Evolutionary conservation across 2,888 invertebrate genomes (phyloP).

Genomic region (Galerucella calmariensis): DNA sequence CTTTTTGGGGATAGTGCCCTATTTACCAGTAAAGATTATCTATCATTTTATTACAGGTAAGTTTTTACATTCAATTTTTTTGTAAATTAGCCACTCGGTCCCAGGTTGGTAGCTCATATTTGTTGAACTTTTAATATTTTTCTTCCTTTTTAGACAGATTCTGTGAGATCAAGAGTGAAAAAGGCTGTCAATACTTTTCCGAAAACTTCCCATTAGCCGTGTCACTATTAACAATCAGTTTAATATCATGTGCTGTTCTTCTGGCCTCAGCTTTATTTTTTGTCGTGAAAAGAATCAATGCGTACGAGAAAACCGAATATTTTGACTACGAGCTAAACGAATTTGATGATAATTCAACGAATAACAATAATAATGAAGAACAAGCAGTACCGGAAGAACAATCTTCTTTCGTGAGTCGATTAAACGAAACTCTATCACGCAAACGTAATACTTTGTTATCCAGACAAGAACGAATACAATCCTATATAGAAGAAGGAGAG

Average conservation of each 20-base stretch:
- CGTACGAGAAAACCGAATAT: conserved; percentile 37
- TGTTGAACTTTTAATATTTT: not conserved
- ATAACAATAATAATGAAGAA: not conserved
- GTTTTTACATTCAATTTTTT: not conserved
- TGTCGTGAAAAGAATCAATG: conserved; percentile 45
- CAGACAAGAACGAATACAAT: conserved; percentile 43
- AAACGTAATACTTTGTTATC: conserved; percentile 32
- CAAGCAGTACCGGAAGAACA: conserved; percentile 21
- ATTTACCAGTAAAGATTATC: conserved; percentile 72
- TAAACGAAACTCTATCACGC: conserved; percentile 27
- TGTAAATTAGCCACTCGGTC: no score
- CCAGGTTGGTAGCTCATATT: not conserved
- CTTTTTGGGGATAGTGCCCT: conserved; percentile 68
- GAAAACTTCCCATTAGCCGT: conserved; percentile 53
- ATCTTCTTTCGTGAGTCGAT: conserved; percentile 22
- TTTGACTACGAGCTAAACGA: not conserved
- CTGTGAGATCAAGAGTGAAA: conserved; percentile 49
- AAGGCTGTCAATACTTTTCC: conserved; percentile 54
- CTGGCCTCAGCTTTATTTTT: conserved; percentile 47
- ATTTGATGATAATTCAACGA: not conserved
- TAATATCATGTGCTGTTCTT: conserved; percentile 52
- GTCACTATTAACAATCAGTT: conserved; percentile 51
- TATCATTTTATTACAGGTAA: conserved; percentile 68
- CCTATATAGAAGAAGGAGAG: conserved; percentile 47
- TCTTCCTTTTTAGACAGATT: conserved; percentile 40